Percentiles rank a stretch among this genome's conserved stretches.
Evolutionary conservation across 2,113 vertebrate species (phyloP).

Genomic region (Tenebrosternarchus preto): DNA sequence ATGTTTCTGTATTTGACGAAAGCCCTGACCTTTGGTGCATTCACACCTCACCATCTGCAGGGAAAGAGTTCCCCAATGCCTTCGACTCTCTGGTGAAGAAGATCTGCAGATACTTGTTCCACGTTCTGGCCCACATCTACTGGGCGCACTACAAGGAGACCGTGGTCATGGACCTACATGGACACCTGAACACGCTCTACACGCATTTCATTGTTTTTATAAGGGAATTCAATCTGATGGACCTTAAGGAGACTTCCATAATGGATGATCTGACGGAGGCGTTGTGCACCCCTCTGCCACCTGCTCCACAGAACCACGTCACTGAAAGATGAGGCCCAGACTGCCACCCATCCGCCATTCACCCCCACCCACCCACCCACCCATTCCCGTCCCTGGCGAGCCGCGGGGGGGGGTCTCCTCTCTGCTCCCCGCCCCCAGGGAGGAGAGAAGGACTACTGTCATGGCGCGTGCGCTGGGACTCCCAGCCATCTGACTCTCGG

Average conservation of each 20-base stretch:
- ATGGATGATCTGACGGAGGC: slow-evolving; percentile 98
- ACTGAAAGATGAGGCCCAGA: slow-evolving; percentile 53
- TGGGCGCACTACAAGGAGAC: slow-evolving; percentile 98
- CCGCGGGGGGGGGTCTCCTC: slow-evolving; percentile 55
- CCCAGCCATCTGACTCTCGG: slow-evolving; percentile 68
- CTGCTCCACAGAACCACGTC: slow-evolving; percentile 56
- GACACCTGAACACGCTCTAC: slow-evolving; percentile 98
- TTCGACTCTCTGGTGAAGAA: slow-evolving; percentile 97
- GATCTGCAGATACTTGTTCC: slow-evolving; percentile 96
- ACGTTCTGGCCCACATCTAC: slow-evolving; percentile 98
- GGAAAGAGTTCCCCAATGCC: slow-evolving; percentile 95
- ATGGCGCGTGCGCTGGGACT: slow-evolving; percentile 65
- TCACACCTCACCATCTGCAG: slow-evolving; percentile 65
- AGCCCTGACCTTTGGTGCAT: neutral
- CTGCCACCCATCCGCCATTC: too few relatives aligned
- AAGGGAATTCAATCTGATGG: slow-evolving; percentile 97
- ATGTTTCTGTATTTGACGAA: too few relatives aligned
- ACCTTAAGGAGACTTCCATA: slow-evolving; percentile 97
- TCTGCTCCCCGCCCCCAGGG: slow-evolving; percentile 55
- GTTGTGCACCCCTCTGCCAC: slow-evolving; percentile 80
- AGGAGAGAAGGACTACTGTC: slow-evolving; percentile 61
- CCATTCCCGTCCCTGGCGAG: slow-evolving; percentile 79
- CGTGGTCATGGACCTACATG: slow-evolving; percentile 94
- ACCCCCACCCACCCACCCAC: too few relatives aligned
- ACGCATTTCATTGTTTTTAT: slow-evolving; percentile 98